These are phyloP conservation scores for Melitaea cinxia DNA, from an alignment of 1,140 invertebrate genomes.

Conservation along the genomic window DNA sequence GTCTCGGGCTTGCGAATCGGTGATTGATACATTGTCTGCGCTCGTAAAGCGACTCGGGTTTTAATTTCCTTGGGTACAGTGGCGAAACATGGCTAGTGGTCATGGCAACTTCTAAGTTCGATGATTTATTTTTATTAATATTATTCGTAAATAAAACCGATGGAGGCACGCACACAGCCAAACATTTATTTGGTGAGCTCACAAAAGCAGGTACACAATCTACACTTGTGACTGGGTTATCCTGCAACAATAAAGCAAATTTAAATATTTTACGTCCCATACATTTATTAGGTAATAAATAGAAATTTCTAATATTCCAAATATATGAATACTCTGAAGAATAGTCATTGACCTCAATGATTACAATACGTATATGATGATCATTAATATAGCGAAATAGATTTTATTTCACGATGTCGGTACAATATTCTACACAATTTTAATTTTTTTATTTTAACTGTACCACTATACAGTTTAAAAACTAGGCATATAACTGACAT, in stretches of 20 bases:
- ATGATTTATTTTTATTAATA: conserved; percentile 48
- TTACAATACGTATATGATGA: too few species aligned
- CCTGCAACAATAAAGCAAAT: conserved; percentile 11
- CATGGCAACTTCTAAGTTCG: conserved; percentile 54
- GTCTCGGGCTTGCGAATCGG: conserved; percentile 84
- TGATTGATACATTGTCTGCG: conserved; percentile 72
- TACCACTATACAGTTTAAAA: too few species aligned
- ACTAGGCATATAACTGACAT: too few species aligned
- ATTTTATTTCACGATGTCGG: too few species aligned
- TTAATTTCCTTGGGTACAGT: conserved; percentile 67
- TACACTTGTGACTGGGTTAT: conserved; percentile 33
- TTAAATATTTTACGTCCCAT: neutral
- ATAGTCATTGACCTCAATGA: too few species aligned
- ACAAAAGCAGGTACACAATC: conserved; percentile 43
- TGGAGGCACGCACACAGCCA: conserved; percentile 60
- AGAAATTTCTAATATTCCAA: too few species aligned
- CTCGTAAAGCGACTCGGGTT: conserved; percentile 65
- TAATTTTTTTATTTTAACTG: too few species aligned
- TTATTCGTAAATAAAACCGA: conserved; percentile 56
- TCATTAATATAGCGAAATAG: too few species aligned
- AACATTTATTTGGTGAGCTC: conserved; percentile 46
- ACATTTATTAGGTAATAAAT: too few species aligned
- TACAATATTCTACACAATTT: too few species aligned
- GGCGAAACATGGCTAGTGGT: conserved; percentile 59
- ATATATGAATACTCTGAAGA: too few species aligned